Evolutionary conservation across 2,113 vertebrate species (phyloP).

Genomic region (Anarhynchus alexandrinus): DNA sequence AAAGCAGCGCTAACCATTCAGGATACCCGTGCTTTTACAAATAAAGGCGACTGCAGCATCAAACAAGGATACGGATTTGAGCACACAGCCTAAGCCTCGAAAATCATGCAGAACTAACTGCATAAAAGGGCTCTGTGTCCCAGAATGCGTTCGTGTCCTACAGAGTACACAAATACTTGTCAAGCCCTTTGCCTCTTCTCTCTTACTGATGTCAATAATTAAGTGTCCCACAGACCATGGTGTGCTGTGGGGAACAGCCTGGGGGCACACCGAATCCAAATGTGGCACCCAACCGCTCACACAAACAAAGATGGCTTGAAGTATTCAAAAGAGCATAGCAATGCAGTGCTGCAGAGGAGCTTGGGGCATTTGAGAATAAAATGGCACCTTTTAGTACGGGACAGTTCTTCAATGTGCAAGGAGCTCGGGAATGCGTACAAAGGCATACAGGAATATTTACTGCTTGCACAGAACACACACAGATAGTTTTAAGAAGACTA

Average conservation of each 20-base stretch:
- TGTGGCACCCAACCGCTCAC: not conserved
- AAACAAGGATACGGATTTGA: not conserved
- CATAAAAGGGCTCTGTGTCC: not conserved
- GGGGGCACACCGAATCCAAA: not conserved
- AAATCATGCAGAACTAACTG: not conserved
- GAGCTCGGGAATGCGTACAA: rapidly evolving
- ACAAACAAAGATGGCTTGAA: not conserved
- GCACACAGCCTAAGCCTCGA: not conserved
- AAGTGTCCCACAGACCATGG: not conserved
- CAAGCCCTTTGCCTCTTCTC: not conserved
- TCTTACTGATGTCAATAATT: not conserved
- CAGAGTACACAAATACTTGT: not conserved
- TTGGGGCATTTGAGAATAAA: not conserved
- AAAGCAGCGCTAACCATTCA: not conserved
- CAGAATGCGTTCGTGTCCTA: not conserved
- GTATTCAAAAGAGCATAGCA: not conserved
- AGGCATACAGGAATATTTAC: not conserved
- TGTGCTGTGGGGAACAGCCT: not conserved
- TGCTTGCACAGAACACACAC: rapidly evolving
- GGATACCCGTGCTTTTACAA: not conserved
- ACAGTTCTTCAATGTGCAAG: not conserved
- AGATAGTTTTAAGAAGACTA: too few species aligned
- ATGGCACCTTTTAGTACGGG: not conserved
- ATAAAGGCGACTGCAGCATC: not conserved
- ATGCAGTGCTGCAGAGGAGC: not conserved